Evolutionary conservation across 2,797 vertebrate species (phyloP).

Genomic region (Mallotus villosus): DNA sequence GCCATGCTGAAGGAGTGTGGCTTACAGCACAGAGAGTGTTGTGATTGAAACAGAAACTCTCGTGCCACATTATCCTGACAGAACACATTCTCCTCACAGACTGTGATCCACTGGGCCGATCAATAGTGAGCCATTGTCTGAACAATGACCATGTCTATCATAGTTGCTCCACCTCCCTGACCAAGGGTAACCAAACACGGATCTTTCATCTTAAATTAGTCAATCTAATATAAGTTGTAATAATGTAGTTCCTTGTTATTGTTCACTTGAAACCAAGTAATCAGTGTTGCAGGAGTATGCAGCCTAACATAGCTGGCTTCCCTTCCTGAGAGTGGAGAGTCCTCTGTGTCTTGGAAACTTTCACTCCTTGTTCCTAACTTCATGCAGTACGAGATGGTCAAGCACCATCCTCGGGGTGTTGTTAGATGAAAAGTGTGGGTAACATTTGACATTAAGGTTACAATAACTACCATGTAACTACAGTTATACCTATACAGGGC

Average conservation of each 20-base stretch:
- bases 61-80: constrained; percentile 74
- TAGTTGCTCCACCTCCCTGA: constrained; percentile 51
- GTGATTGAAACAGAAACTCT: constrained; percentile 77
- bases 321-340: neutral
- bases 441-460: no score
- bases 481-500: no score
- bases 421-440: no score
- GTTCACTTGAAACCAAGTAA: constrained; percentile 51
- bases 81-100: constrained; percentile 69
- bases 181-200: constrained; percentile 66
- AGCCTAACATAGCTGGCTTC: constrained; percentile 20
- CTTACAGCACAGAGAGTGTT: constrained; percentile 69
- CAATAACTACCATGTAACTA: no score
- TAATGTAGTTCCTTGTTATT: constrained; percentile 62
- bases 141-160: constrained; percentile 66
- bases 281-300: constrained; percentile 19
- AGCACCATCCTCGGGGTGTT: no score
- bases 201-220: constrained; percentile 71
- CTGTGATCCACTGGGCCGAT: constrained; percentile 70
- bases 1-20: constrained; percentile 58
- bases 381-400: neutral
- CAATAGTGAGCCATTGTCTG: constrained; percentile 70
- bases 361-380: no score
- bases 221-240: constrained; percentile 56
- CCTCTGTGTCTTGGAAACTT: neutral